Percentiles rank a stretch among this genome's conserved stretches.
These are phyloP conservation scores for Hermodice carunculata DNA, from an alignment of 2,888 invertebrate genomes.

Conservation along the genomic window DNA sequence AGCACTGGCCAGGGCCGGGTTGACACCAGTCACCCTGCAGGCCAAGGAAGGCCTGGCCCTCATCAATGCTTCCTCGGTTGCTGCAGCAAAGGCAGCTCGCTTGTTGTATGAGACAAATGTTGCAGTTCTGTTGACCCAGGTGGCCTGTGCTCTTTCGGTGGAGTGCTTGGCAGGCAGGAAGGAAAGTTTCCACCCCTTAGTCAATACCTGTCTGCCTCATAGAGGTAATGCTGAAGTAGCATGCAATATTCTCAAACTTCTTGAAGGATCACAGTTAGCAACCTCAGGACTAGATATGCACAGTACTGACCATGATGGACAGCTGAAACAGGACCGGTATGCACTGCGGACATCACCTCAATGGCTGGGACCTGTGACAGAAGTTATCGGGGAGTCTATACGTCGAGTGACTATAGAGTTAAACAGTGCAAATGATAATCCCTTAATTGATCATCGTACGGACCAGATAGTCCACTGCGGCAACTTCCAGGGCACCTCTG, in stretches of 20 bases:
- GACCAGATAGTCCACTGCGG: conserved; percentile 40
- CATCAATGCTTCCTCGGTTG: conserved; percentile 42
- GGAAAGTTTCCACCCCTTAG: conserved; percentile 43
- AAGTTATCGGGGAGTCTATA: conserved; percentile 29
- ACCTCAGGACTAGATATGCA: conserved; percentile 24
- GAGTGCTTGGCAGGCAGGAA: conserved; percentile 25
- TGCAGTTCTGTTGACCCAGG: conserved; percentile 38
- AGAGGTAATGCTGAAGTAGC: conserved; percentile 39
- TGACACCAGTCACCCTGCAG: conserved; percentile 39
- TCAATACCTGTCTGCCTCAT: conserved; percentile 41
- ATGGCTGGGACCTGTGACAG: conserved; percentile 43
- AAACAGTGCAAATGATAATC: conserved; percentile 47
- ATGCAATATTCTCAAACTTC: conserved; percentile 22
- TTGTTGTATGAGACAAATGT: conserved; percentile 35
- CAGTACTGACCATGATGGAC: conserved; percentile 17
- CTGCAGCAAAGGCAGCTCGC: conserved; percentile 35
- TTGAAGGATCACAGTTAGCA: conserved; percentile 32
- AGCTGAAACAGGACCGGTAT: conserved; percentile 45
- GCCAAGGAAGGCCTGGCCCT: conserved; percentile 50
- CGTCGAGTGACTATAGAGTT: conserved; percentile 34
- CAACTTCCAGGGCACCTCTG: conserved; percentile 42
- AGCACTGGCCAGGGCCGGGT: conserved; percentile 35
- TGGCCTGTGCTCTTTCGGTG: conserved; percentile 36
- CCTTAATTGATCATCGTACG: conserved; percentile 40
- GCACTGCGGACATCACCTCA: conserved; percentile 42